Base-by-base conservation (phyloP, 2,113 vertebrate genomes). In the Ceyx cyanopectus region DNA sequence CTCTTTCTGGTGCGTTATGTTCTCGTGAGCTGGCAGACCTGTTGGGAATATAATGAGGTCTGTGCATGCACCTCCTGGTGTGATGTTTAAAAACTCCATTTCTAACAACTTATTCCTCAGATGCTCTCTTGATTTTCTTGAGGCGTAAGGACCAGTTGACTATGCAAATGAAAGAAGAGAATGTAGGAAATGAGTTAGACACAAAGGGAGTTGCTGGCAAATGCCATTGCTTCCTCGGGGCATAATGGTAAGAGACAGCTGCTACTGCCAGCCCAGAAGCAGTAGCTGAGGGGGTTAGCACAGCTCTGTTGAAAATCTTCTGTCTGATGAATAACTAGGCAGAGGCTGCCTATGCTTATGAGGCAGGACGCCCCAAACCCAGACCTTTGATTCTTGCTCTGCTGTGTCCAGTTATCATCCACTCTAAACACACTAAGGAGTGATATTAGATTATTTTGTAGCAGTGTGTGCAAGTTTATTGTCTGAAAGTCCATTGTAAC, bases 201-300 rank as follows among this genome's bases (percentile, higher is more conserved):
- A 96, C 96, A 96, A 97, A 97, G 96, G 94, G 96, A 97, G 90
- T 94, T 95, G 82, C 94, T 96, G 93, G 96, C 96, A 97, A 97
- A 96, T 96, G 93, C 94, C 94, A 87, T 91, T 16, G 48, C 94
- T 97, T 97, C 96, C 96, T 97, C 80, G 8, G 93, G 96, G 96
- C 95, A 92, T 97, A 96, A 97, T 94, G 93, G 96, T 97, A 97
- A 93, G 92, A 97, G 93, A 97, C 97, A 97, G 95, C 96, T 97
- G 96, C 95, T 96, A 70, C 94, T 95, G 94, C 92, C 94, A 95
- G 94, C 89, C 87, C 87, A 94, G 92, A 85, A 95, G 85, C 92
- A 0, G 32, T 94, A 96, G 90, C 92, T 94, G 87, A 95, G 87
- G 90, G 75, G 92, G 46, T 77, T 89, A 90, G 90, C 77, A 79